A percentile compares a stretch with the other conserved stretches of the same genome.
Evolutionary conservation across 1,140 invertebrate genomes (phyloP).

Genomic region (Dinoponera quadriceps): DNA sequence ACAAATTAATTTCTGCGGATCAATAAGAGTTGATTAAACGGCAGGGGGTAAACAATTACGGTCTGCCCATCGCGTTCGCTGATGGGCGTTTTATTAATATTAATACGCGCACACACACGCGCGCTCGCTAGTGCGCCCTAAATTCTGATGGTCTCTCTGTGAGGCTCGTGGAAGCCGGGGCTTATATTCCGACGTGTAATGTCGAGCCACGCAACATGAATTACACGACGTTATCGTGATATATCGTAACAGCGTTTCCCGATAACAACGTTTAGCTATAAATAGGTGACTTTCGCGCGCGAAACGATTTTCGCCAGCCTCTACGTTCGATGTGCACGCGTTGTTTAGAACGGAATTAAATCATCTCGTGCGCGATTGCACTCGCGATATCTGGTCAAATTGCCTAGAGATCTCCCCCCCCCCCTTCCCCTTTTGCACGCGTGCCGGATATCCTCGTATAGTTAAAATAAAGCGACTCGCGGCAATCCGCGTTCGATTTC

Average conservation of each 20-base stretch:
- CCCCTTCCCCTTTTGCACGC: slow-evolving; percentile 12
- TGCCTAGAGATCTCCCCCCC: slow-evolving; percentile 31
- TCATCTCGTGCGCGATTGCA: slow-evolving; percentile 55
- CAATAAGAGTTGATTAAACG: slow-evolving; percentile 6
- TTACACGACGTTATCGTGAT: slow-evolving; percentile 57
- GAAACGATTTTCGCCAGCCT: slow-evolving; percentile 44
- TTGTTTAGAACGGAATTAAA: slow-evolving; percentile 58
- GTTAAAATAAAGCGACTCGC: slow-evolving; percentile 35
- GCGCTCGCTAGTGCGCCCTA: background rate
- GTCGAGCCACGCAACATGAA: slow-evolving; percentile 44
- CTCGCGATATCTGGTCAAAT: slow-evolving; percentile 42
- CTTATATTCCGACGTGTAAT: slow-evolving; percentile 21
- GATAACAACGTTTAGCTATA: slow-evolving; percentile 54
- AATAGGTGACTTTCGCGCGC: slow-evolving; percentile 53
- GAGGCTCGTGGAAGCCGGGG: background rate
- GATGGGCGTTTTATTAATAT: slow-evolving; percentile 16
- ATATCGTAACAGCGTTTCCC: slow-evolving; percentile 44
- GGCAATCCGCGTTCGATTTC: slow-evolving; percentile 49
- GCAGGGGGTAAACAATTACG: background rate
- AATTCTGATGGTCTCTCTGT: slow-evolving; percentile 20
- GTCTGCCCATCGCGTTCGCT: background rate
- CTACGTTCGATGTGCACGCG: slow-evolving; percentile 28
- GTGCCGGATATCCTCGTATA: background rate
- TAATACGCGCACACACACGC: background rate
- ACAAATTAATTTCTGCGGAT: no score